phyloP scores from a whole-genome alignment of 64 coral and sea anemone species.

The Stichodactyla helianthus region DNA sequence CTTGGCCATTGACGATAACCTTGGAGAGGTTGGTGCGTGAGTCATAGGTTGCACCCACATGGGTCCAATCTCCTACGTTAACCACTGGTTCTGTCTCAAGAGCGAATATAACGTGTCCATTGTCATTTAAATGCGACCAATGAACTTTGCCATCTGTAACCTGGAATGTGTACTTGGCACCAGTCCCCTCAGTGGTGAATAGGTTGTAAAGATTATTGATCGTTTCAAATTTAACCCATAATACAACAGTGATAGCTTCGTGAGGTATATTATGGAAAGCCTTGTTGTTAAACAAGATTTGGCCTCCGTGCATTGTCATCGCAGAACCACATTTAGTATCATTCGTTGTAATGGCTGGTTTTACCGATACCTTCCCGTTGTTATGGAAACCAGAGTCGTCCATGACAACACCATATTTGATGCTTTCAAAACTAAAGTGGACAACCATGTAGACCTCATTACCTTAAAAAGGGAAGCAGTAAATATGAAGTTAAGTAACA shows the following conservation, averaged over 20 bases:
- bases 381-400: constrained; percentile 77
- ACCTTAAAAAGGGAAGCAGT: constrained; percentile 31
- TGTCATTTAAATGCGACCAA: constrained; percentile 88
- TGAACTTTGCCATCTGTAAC: constrained; percentile 61
- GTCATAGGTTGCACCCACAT: constrained; percentile 87
- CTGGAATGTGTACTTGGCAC: constrained; percentile 76
- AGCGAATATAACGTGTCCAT: constrained; percentile 67
- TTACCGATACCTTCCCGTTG: constrained; percentile 35
- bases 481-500: background rate
- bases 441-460: constrained; percentile 67
- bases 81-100: constrained; percentile 73
- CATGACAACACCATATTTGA: constrained; percentile 27
- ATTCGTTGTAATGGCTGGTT: constrained; percentile 27
- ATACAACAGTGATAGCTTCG: constrained; percentile 79
- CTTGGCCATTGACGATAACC: constrained; percentile 75
- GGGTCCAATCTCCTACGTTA: constrained; percentile 68
- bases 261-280: constrained; percentile 65
- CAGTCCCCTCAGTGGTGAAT: constrained; percentile 72
- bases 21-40: constrained; percentile 76
- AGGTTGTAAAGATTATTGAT: constrained; percentile 52
- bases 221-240: constrained; percentile 79
- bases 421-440: constrained; percentile 80
- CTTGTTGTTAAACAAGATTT: constrained; percentile 55
- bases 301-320: constrained; percentile 64
- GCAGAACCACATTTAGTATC: constrained; percentile 77